phyloP scores from a whole-genome alignment of 2,888 invertebrate species.

The Scaptomyza tumidula region DNA sequence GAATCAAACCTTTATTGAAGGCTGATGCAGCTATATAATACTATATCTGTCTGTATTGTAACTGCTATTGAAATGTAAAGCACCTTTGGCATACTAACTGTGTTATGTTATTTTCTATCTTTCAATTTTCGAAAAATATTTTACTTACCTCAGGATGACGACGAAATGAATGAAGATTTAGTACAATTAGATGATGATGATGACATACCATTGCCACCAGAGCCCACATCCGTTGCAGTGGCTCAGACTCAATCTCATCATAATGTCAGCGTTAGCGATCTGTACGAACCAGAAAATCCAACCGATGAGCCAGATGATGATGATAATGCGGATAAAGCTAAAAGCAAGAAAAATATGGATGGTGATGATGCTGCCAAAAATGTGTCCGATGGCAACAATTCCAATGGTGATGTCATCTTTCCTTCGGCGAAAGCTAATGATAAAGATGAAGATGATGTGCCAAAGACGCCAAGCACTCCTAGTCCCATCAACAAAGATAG shows the following conservation, averaged over 20 bases:
- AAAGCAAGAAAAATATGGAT: conserved; percentile 4
- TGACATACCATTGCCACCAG: conserved; percentile 82
- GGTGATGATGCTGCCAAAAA: conserved; percentile 1
- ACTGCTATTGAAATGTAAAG: conserved; percentile 21
- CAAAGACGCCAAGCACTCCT: conserved; percentile 55
- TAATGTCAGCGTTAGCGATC: conserved; percentile 55
- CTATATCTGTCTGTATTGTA: conserved; percentile 13
- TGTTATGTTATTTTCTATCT: conserved; percentile 85
- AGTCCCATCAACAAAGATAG: conserved; percentile 60
- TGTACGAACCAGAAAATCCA: conserved; percentile 84
- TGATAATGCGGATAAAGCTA: conserved; percentile 30
- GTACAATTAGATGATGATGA: conserved; percentile 84
- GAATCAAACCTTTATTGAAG: not conserved
- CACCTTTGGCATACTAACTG: conserved; percentile 84
- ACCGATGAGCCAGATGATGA: conserved; percentile 67
- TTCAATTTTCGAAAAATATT: conserved; percentile 83
- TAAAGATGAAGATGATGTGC: conserved; percentile 47
- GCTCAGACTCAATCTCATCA: not conserved
- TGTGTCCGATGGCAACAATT: not conserved
- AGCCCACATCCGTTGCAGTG: conserved; percentile 57
- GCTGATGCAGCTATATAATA: conserved; percentile 2
- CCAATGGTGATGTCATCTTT: not conserved
- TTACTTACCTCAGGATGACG: conserved; percentile 84
- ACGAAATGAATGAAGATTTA: conserved; percentile 84
- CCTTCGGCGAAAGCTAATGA: not conserved